Conservation (phyloP, 2,797 vertebrate genomes). For the Urophycis tenuis region DNA sequence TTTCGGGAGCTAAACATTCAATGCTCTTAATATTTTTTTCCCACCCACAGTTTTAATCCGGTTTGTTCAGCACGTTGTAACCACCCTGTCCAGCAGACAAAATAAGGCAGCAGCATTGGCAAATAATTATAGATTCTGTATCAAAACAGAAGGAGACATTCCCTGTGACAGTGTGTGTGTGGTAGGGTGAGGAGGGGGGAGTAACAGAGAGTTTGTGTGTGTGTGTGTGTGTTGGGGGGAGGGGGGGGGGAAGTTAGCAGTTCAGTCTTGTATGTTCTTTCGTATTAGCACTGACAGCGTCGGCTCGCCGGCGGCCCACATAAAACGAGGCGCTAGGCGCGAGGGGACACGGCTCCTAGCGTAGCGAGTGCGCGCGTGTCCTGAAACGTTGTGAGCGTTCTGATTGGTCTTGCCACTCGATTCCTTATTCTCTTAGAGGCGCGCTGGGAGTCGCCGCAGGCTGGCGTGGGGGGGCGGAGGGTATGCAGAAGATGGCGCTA, state of each 20-base stretch:
- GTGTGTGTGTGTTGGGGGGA: not conserved
- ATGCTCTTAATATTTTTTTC: too few species aligned
- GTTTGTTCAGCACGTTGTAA: too few species aligned
- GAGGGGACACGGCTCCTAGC: slow-evolving; percentile 48
- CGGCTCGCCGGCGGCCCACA: slow-evolving; percentile 68
- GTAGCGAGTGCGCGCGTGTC: not conserved
- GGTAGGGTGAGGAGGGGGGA: too few species aligned
- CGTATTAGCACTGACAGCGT: slow-evolving; percentile 69
- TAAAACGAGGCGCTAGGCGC: slow-evolving; percentile 61
- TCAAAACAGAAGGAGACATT: slow-evolving; percentile 13
- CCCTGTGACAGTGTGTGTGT: not conserved
- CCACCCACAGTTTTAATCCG: too few species aligned
- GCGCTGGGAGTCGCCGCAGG: slow-evolving; percentile 58
- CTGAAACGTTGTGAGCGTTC: slow-evolving; percentile 57
- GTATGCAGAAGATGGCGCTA: not conserved
- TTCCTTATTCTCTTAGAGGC: slow-evolving; percentile 69
- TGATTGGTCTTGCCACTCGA: slow-evolving; percentile 66
- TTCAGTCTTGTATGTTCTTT: slow-evolving; percentile 53
- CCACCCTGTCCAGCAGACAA: too few species aligned
- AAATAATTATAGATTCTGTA: slow-evolving; percentile 33
- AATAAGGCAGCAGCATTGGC: slow-evolving; percentile 21
- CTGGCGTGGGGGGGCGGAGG: slow-evolving; percentile 39
- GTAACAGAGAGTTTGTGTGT: too few species aligned
- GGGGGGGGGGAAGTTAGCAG: slow-evolving; percentile 48
- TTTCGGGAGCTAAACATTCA: too few species aligned